Percentiles rank a stretch among this genome's conserved stretches.
These are phyloP conservation scores for Drosophila fuyamai DNA, from an alignment of 1,140 invertebrate species.

Conservation along the genomic window DNA sequence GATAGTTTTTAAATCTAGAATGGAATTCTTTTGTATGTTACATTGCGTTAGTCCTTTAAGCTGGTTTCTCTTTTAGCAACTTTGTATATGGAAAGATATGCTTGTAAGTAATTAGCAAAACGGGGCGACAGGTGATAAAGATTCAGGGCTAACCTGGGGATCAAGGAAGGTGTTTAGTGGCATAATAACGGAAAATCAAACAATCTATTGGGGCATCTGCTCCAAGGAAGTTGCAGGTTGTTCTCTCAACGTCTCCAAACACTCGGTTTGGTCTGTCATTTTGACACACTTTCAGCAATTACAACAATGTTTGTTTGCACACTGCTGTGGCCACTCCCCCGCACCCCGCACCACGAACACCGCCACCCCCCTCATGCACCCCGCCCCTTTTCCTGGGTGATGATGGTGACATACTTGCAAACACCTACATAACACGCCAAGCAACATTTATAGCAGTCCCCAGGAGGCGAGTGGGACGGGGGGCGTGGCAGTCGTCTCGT, in stretches of 20 bases:
- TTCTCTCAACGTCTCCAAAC: conserved; percentile 20
- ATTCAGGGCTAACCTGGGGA: background rate
- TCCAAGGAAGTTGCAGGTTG: conserved; percentile 36
- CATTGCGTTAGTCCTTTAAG: no score
- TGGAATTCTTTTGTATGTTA: no score
- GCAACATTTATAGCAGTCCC: conserved; percentile 66
- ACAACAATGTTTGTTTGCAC: conserved; percentile 76
- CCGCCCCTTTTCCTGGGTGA: conserved; percentile 1
- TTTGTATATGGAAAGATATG: no score
- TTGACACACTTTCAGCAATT: conserved; percentile 77
- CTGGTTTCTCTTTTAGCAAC: no score
- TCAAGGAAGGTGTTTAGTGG: conserved; percentile 9
- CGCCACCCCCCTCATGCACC: background rate
- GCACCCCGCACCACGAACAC: background rate
- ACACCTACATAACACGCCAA: conserved; percentile 64
- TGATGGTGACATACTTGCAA: conserved; percentile 57
- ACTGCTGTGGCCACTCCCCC: conserved; percentile 48
- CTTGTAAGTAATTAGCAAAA: no score
- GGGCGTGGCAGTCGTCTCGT: conserved; percentile 40
- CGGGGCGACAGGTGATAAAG: background rate
- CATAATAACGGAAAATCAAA: conserved; percentile 16
- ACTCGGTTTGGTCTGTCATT: conserved; percentile 49
- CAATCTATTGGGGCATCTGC: conserved; percentile 9
- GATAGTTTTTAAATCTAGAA: no score
- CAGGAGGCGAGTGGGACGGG: background rate